Evolutionary conservation across 2,888 invertebrate genomes (phyloP).

Genomic region (Heliconius erato): DNA sequence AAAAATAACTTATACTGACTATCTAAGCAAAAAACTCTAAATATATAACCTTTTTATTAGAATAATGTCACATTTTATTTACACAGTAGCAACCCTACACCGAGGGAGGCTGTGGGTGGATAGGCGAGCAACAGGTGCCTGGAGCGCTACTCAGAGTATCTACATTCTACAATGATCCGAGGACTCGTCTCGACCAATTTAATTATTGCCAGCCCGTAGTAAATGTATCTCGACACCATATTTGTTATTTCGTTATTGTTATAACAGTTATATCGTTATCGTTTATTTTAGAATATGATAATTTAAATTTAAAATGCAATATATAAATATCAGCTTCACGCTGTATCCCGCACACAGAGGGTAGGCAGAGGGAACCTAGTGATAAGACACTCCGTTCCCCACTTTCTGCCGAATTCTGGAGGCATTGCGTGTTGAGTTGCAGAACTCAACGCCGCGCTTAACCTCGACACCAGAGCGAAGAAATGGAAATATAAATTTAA

Average conservation of each 20-base stretch:
- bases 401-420: too few species aligned
- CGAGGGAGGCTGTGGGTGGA: constrained; percentile 33
- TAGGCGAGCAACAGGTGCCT: constrained; percentile 50
- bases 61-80: background rate
- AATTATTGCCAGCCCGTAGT: constrained; percentile 45
- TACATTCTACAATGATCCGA: constrained; percentile 48
- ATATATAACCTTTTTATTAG: background rate
- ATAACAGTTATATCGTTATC: background rate
- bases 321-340: too few species aligned
- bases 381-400: too few species aligned
- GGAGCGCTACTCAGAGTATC: constrained; percentile 45
- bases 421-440: too few species aligned
- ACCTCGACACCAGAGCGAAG: too few species aligned
- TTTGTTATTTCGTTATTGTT: constrained; percentile 47
- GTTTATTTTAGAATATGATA: constrained; percentile 1
- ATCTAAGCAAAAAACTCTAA: background rate
- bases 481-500: too few species aligned
- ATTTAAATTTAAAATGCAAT: too few species aligned
- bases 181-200: constrained; percentile 48
- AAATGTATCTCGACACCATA: constrained; percentile 41
- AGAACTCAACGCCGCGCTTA: too few species aligned
- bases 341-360: too few species aligned
- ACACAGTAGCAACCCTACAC: constrained; percentile 11
- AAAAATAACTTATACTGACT: background rate
- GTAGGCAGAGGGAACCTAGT: too few species aligned